phyloP scores from a whole-genome alignment of 2,888 invertebrate species.

The Andrena flavipes region DNA sequence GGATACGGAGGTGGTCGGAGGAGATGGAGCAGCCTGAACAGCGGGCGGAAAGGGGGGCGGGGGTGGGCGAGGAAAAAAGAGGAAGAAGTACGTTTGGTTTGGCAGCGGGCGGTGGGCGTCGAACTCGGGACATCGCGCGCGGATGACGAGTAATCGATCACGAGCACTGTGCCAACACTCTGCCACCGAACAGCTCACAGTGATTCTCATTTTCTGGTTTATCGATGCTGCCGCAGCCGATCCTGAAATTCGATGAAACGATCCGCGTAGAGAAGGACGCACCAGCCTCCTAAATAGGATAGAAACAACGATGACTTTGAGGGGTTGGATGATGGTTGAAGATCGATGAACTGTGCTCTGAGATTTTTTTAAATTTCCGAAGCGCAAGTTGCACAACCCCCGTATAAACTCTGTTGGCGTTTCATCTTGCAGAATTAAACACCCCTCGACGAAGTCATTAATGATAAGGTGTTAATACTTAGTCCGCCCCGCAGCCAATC shows the following conservation, averaged over 20 bases:
- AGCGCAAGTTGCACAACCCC: too few relatives aligned
- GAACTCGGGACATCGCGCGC: slow-evolving; percentile 79
- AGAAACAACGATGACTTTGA: too few relatives aligned
- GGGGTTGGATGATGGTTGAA: too few relatives aligned
- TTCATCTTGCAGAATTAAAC: too few relatives aligned
- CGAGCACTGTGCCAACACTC: slow-evolving; percentile 82
- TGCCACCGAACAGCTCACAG: slow-evolving; percentile 66
- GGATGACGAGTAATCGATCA: slow-evolving; percentile 84
- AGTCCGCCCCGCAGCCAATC: background rate
- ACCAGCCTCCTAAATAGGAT: too few relatives aligned
- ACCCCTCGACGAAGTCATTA: too few relatives aligned
- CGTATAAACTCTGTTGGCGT: too few relatives aligned
- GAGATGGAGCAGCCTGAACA: background rate
- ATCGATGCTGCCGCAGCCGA: slow-evolving; percentile 13
- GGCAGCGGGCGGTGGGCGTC: slow-evolving; percentile 76
- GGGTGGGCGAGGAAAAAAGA: slow-evolving; percentile 62
- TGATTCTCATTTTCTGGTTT: slow-evolving; percentile 68
- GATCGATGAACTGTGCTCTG: too few relatives aligned
- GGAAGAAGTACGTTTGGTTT: slow-evolving; percentile 78
- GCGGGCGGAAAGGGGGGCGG: background rate
- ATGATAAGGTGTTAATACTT: too few relatives aligned
- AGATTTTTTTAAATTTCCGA: too few relatives aligned
- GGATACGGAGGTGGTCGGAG: slow-evolving; percentile 24
- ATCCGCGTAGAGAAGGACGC: background rate
- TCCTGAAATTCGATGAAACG: background rate